These are phyloP conservation scores for Moxostoma hubbsi DNA, from an alignment of 2,797 vertebrate species.

Conservation along the genomic window DNA sequence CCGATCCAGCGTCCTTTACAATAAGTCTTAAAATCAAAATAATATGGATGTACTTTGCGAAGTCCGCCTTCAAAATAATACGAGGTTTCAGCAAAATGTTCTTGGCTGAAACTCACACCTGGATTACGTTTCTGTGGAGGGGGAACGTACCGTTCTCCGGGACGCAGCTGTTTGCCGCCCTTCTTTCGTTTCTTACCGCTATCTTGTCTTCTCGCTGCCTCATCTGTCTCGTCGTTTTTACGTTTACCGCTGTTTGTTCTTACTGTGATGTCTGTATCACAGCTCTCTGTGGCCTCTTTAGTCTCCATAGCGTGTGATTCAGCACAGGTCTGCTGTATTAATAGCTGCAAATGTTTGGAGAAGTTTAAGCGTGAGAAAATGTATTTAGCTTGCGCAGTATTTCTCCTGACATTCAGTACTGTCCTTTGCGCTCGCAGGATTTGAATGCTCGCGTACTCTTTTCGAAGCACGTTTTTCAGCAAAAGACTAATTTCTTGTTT, in stretches of 20 bases:
- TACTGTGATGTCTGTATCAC: not conserved
- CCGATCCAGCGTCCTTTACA: constrained; percentile 98
- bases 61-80: constrained; percentile 93
- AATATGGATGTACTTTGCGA: constrained; percentile 93
- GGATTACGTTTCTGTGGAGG: constrained; percentile 87
- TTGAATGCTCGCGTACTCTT: not conserved
- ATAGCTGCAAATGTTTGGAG: not conserved
- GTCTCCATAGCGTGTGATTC: constrained; percentile 5
- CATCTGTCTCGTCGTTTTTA: constrained; percentile 66
- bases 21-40: constrained; percentile 92
- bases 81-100: constrained; percentile 90
- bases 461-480: not conserved
- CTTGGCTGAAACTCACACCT: constrained; percentile 86
- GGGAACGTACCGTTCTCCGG: constrained; percentile 85
- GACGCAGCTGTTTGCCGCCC: constrained; percentile 67
- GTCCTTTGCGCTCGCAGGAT: not conserved
- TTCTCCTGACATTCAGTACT: not conserved
- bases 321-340: not conserved
- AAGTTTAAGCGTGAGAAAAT: not conserved
- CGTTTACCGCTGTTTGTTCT: constrained; percentile 59
- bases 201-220: constrained; percentile 26
- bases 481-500: not conserved
- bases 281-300: constrained; percentile 3
- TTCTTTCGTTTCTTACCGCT: constrained; percentile 72
- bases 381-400: not conserved